These are phyloP conservation scores for Phyllostomus hastatus DNA, from an alignment of 2,113 vertebrate genomes.

Conservation along the genomic window DNA sequence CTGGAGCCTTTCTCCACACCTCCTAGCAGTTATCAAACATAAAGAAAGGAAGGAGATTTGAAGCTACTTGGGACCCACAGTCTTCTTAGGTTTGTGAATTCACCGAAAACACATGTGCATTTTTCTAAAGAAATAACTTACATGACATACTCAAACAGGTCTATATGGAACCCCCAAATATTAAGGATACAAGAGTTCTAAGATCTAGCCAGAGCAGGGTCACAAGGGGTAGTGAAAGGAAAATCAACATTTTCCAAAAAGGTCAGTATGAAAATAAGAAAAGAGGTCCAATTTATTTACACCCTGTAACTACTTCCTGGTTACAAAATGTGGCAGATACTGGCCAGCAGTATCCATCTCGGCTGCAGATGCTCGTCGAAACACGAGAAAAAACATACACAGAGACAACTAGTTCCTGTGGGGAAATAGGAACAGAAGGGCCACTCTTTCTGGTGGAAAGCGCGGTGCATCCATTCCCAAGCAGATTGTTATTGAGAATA, in stretches of 20 bases:
- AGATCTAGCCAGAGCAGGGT: not conserved
- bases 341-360: too few relatives aligned
- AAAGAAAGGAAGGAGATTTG: not conserved
- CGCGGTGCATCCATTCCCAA: too few relatives aligned
- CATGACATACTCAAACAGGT: accelerated
- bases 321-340: not conserved
- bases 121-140: not conserved
- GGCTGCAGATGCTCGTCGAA: too few relatives aligned
- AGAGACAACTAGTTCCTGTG: too few relatives aligned
- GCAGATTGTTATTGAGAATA: too few relatives aligned
- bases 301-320: not conserved
- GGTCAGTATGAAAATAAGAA: not conserved
- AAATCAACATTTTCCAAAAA: not conserved
- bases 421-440: too few relatives aligned
- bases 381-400: too few relatives aligned
- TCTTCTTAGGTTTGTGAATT: not conserved
- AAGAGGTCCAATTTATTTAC: not conserved
- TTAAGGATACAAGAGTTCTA: not conserved
- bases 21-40: not conserved
- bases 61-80: not conserved
- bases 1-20: not conserved
- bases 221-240: not conserved
- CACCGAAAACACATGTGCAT: not conserved
- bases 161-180: not conserved
- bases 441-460: too few relatives aligned